phyloP scores from a whole-genome alignment of 2,888 invertebrate genomes.

The Pristionchus mayeri region DNA sequence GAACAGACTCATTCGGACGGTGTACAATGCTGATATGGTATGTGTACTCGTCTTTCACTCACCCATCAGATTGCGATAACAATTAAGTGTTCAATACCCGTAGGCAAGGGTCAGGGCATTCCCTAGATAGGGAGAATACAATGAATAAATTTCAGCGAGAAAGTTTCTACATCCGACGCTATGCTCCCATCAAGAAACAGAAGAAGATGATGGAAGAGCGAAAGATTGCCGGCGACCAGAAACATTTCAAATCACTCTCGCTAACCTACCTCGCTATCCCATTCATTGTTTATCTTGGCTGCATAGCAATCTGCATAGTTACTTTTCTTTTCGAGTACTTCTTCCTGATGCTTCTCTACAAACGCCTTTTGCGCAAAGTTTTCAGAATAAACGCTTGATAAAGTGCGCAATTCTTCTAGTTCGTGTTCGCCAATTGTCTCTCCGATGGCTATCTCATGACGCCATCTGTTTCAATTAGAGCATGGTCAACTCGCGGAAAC shows the following conservation, averaged over 20 bases:
- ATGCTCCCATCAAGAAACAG: not conserved
- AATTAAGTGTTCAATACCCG: too few relatives aligned
- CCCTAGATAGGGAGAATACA: not conserved
- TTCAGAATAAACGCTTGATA: too few relatives aligned
- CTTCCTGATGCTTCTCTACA: not conserved
- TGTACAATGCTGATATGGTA: not conserved
- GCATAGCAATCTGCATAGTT: not conserved
- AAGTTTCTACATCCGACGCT: not conserved
- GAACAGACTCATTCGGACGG: constrained; percentile 5
- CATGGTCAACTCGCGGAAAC: too few relatives aligned
- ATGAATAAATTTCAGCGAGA: not conserved
- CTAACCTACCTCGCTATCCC: not conserved
- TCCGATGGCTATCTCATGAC: too few relatives aligned
- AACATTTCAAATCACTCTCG: not conserved
- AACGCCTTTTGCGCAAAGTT: not conserved
- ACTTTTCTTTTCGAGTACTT: not conserved
- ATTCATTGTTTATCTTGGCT: not conserved
- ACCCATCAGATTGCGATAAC: not conserved
- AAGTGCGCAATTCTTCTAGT: too few relatives aligned
- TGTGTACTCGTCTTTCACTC: not conserved
- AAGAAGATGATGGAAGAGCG: not conserved
- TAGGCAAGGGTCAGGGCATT: too few relatives aligned
- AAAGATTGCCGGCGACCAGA: not conserved
- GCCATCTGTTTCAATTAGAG: too few relatives aligned
- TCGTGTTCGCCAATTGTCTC: too few relatives aligned